Evolutionary conservation across 2,113 vertebrate genomes (phyloP), one percentile per base, ranked within the genome.

Genomic region (Mastomys coucha): DNA sequence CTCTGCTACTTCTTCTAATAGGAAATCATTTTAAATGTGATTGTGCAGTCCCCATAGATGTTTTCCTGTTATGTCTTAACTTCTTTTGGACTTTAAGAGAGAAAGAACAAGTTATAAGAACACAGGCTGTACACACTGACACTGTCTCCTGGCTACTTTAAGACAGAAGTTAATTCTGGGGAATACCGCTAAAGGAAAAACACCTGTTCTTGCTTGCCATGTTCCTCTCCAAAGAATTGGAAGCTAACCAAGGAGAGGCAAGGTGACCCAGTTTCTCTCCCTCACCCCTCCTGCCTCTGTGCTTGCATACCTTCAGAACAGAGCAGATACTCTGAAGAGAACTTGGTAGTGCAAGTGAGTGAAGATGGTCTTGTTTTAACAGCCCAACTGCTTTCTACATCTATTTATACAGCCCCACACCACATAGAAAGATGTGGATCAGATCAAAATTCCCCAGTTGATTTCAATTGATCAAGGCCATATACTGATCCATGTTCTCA

Each of bases 341-440:
- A 80, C 45, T 65, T 84, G 65, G 12, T 80, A 81, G 39, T 82
- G 82, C n/a, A 0, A 88, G 11, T 53, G 65, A 91, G 45, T 24
- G 75, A 88, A 65, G 63, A 63, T 93, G 84, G 56, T 80, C 93
- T 93, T 90, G 65, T 95, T 97, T 97, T 88, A 96, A 95, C 88
- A 93, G 85, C 88, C 78, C 78, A 69, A 14, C 81, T 92, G 12
- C 60, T 97, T 97, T 49, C 36, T 60, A 72, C 20, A 58, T 86
- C 73, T 95, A 69, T 94, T 42, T 89, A 82, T 86, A 92, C 33
- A 96, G 82, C 24, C 77, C 72, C 1, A 77, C 39, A 84, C 76
- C 65, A 92, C 36, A 88, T 87, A n/a, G 2, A 49, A 91, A 77
- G 58, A 33, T 42, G 70, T 49, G 92, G 86, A 45, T 39, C 84